Conservation (phyloP, 2,797 vertebrate species). For the Lagorchestes hirsutus region DNA sequence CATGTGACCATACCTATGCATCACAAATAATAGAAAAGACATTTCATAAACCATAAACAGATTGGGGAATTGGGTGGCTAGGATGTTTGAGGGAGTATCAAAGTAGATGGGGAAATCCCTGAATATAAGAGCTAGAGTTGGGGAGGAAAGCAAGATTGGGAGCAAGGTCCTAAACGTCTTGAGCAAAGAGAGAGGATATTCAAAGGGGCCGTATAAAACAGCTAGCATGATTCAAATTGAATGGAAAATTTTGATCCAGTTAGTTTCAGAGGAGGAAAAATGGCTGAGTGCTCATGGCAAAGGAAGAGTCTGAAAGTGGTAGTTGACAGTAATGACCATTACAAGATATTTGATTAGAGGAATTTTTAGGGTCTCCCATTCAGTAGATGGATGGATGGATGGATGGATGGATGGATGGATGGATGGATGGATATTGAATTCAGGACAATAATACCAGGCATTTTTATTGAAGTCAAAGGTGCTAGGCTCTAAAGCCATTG, state of each 20-base stretch:
- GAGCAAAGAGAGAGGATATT: neutral
- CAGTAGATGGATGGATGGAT: neutral
- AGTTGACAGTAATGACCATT: neutral
- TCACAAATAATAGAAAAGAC: neutral
- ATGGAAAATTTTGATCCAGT: neutral
- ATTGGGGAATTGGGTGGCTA: neutral
- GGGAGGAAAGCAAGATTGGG: neutral
- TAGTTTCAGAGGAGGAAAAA: neutral
- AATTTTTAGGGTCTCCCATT: neutral
- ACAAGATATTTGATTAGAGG: neutral
- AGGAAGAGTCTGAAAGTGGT: neutral
- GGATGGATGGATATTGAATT: neutral
- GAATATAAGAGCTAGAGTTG: neutral
- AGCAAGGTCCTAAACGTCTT: neutral
- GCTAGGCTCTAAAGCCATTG: neutral
- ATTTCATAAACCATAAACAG: neutral
- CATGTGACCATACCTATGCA: neutral
- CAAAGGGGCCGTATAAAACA: neutral
- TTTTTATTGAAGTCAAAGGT: slow-evolving; percentile 23
- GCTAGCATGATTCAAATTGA: neutral
- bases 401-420: neutral
- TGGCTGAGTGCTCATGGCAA: neutral
- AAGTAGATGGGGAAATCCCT: neutral
- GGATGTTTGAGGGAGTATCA: neutral
- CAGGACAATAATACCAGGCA: neutral